Base-by-base conservation (phyloP, 1,140 invertebrate genomes). In the Scaptomyza graminum region DNA sequence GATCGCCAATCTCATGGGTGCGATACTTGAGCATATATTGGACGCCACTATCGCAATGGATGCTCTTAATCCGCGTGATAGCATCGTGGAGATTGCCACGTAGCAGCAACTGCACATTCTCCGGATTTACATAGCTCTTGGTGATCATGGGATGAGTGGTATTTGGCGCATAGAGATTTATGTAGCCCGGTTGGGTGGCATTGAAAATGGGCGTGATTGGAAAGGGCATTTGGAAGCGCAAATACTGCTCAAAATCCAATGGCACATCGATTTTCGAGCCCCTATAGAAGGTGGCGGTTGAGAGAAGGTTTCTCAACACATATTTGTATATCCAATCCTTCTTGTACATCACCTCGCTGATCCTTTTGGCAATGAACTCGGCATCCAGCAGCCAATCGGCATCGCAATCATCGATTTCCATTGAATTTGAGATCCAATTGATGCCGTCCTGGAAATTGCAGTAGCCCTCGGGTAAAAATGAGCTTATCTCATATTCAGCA, bases 261-360 rank as follows among this genome's bases (percentile, higher is more conserved):
- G 78, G 78, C 11, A 80, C 69, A 41, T 80, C 78, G 3, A 76
- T 80, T 12, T 79, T 80, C 18, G 77, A 76, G 5, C 78, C 78
- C 2, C 78, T 28, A 18, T 80, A 80, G 18, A 80, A 80, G 7
- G 78, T 80, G 4, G 78, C 78, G 0, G 78, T 80, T 59, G 62
- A 13, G 7, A 80, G 44, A 5, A 80, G 50, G 8, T 80, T 31
- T 16, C 72, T 25, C 41, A 80, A 43, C 39, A 80, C 43, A 11
- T 44, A 80, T 5, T 76, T 72, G 12, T 80, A 80, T 11, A 80
- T 65, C 54, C 50, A 50, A 68, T 80, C 78, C 50, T 80, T 80
- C 0, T 79, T 79, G 61, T 62, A 54, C 78, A 80, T 80, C 1
- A 49, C 61, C 1, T 80, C 78, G 6, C 31, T 64, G 0, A 80